These are phyloP conservation scores for Chelonia mydas DNA, from an alignment of 2,797 vertebrate genomes.

Conservation along the genomic window DNA sequence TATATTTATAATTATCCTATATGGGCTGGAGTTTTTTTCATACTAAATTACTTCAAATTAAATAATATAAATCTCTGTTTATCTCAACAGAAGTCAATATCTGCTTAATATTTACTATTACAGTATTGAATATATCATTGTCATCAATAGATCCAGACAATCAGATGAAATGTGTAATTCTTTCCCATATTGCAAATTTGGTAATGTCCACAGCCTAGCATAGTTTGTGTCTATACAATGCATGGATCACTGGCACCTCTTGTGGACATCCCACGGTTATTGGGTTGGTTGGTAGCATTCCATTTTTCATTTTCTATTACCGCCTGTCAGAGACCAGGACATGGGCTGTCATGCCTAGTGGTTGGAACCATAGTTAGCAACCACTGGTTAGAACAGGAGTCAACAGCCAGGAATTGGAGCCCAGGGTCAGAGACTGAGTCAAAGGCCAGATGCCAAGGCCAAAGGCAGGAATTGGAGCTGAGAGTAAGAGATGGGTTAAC, in stretches of 20 bases:
- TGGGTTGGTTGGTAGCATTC: background rate
- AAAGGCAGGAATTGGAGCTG: too few species aligned
- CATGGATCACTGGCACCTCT: background rate
- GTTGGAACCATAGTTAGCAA: too few species aligned
- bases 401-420: too few species aligned
- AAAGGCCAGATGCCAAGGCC: too few species aligned
- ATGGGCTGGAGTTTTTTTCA: background rate
- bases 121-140: background rate
- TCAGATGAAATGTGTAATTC: background rate
- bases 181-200: background rate
- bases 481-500: too few species aligned
- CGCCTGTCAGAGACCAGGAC: background rate
- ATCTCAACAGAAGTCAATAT: background rate
- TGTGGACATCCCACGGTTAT: background rate
- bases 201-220: background rate
- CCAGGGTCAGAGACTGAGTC: too few species aligned
- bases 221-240: background rate
- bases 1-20: background rate
- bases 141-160: background rate
- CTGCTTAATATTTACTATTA: background rate
- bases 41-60: background rate
- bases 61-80: background rate
- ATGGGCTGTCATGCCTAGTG: too few species aligned
- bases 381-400: too few species aligned
- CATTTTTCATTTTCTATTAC: conserved; percentile 5